These are phyloP conservation scores for Ischnus inquisitorius DNA, from an alignment of 2,888 invertebrate genomes.

Conservation along the genomic window DNA sequence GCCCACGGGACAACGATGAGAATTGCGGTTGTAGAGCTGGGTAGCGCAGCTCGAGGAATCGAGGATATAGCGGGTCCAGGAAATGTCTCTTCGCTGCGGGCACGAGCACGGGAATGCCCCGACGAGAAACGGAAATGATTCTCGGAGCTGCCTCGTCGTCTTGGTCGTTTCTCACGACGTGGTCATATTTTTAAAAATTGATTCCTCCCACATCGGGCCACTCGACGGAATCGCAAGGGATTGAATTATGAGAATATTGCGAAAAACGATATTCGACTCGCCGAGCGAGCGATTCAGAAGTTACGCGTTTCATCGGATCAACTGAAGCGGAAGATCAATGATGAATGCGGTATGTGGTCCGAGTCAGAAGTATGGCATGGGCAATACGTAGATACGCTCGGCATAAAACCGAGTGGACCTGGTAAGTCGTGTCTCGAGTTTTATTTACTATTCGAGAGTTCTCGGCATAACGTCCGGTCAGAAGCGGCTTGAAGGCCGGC, in stretches of 20 bases:
- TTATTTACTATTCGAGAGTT: no score
- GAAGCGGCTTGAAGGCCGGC: no score
- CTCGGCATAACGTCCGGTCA: no score
- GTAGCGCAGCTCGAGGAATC: not conserved
- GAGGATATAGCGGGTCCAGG: slow-evolving; percentile 11
- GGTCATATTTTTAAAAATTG: slow-evolving; percentile 38
- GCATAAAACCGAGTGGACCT: no score
- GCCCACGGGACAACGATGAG: not conserved
- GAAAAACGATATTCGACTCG: not conserved
- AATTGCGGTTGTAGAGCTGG: not conserved
- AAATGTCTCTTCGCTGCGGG: slow-evolving; percentile 43
- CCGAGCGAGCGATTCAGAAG: not conserved
- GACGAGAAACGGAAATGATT: slow-evolving; percentile 51
- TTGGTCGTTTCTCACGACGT: slow-evolving; percentile 14
- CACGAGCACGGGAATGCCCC: not conserved
- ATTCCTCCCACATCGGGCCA: slow-evolving; percentile 31
- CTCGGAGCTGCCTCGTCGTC: slow-evolving; percentile 13
- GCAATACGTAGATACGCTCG: no score
- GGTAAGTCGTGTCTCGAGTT: no score
- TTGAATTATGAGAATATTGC: slow-evolving; percentile 2
- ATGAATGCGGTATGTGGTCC: no score
- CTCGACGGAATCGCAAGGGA: not conserved
- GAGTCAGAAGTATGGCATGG: no score
- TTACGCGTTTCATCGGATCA: not conserved
- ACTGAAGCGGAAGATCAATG: not conserved